Evolutionary conservation across 2,888 invertebrate genomes (phyloP), one percentile per base, ranked within the genome.

Genomic region (Gastracanthus pulcherrimus): DNA sequence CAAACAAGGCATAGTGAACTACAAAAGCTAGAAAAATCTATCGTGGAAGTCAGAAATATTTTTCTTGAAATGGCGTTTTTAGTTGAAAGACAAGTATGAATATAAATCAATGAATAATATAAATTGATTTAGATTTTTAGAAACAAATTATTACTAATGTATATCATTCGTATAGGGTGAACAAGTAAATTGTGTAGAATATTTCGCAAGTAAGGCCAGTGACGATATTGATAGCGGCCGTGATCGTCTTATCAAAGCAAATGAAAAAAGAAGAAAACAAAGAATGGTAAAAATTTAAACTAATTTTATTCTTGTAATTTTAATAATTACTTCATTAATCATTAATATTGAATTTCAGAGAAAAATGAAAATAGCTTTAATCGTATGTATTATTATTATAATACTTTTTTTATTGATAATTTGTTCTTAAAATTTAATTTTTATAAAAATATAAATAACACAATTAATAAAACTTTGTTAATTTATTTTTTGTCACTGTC

Each of bases 1-100:
- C 95, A 97, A 93, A 95, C 94, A 84, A 93, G 98, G 74, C 97
- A 97, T 91, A 94, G 95, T 86, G 97, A 97, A 92, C 94, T 98
- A 85, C 91, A 95, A 85, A 96, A 96, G 90, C 93, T 97, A 83
- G 98, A 98, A 92, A 94, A 94, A 86, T 95, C 96, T 88, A 94
- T 98, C 86, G 91, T 92, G 60, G 97, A 97, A 89, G 93, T 98
- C 79, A 94, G 95, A 87, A 96, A 96, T 89, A 94, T 98, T 92
- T 98, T 98, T 92, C 92, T 94, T 88, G 96, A 97, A 91, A 95
- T 98, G 93, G 96, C 96, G 60, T 94, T 95, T 91, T 93, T 96
- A 72, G 95, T 97, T 36, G 96, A 96, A 88, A 93, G 94, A 88
- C 96, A 96, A 93, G 95, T 95, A 91, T 86, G 16, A 60, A 29